A percentile compares a stretch with the other conserved stretches of the same genome.
Conservation (phyloP, 2,797 vertebrate genomes). For the Coreius guichenoti region DNA sequence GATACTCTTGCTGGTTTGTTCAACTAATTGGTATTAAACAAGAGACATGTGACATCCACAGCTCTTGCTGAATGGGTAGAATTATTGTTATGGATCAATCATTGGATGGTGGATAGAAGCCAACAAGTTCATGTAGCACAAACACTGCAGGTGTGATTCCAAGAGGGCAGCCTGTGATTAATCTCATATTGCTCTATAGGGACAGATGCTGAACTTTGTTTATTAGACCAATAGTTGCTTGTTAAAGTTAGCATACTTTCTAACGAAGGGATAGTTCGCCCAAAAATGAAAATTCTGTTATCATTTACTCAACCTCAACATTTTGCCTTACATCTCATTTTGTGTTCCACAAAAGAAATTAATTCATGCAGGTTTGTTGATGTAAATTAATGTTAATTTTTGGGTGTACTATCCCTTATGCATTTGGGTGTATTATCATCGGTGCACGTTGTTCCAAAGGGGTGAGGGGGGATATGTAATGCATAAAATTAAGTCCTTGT, state of each 20-base stretch:
- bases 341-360: background rate
- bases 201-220: background rate
- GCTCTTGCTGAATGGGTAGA: conserved; percentile 20
- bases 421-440: background rate
- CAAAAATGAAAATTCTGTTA: background rate
- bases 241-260: background rate
- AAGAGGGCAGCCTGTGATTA: background rate
- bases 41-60: conserved; percentile 29
- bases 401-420: background rate
- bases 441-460: background rate
- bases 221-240: background rate
- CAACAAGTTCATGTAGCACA: background rate
- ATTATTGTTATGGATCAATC: background rate
- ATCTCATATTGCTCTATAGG: background rate
- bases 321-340: background rate
- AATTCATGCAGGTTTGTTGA: background rate
- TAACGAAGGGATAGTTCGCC: background rate
- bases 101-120: background rate
- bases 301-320: background rate
- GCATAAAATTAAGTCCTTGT: background rate
- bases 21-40: conserved; percentile 49
- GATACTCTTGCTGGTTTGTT: conserved; percentile 38
- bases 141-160: background rate
- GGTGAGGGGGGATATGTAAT: background rate
- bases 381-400: background rate